A percentile compares a stretch with the other conserved stretches of the same genome.
phyloP scores from a whole-genome alignment of 2,113 vertebrate genomes.

The Hepsetus odoe region DNA sequence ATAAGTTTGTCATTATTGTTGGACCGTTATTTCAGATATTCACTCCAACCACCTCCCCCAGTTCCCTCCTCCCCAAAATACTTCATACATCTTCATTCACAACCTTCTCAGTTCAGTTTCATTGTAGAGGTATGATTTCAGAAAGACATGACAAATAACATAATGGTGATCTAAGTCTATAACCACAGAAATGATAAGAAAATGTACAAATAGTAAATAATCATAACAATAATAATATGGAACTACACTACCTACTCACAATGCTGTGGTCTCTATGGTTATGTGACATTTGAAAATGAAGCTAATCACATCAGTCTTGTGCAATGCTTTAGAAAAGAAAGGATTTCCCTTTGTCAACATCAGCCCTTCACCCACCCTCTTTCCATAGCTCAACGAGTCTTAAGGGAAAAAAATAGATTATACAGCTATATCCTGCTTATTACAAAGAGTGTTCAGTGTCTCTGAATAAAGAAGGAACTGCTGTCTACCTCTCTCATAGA shows the following conservation, averaged over 20 bases:
- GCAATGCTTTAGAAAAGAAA: slow-evolving; percentile 59
- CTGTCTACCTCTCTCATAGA: slow-evolving; percentile 29
- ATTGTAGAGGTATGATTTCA: slow-evolving; percentile 69
- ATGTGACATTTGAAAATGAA: slow-evolving; percentile 66
- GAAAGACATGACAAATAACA: slow-evolving; percentile 61
- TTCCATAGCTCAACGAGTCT: slow-evolving; percentile 21
- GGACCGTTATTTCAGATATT: slow-evolving; percentile 43
- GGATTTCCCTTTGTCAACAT: slow-evolving; percentile 59
- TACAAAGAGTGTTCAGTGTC: slow-evolving; percentile 64
- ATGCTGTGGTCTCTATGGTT: slow-evolving; percentile 73
- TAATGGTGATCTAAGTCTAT: slow-evolving; percentile 50
- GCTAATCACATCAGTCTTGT: slow-evolving; percentile 59
- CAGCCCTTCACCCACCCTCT: slow-evolving; percentile 25
- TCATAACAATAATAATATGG: slow-evolving; percentile 54
- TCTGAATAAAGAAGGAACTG: slow-evolving; percentile 57
- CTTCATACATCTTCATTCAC: slow-evolving; percentile 39
- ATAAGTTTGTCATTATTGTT: slow-evolving; percentile 24
- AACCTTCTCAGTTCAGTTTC: slow-evolving; percentile 54
- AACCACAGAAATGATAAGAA: slow-evolving; percentile 50
- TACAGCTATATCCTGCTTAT: slow-evolving; percentile 66
- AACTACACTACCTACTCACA: slow-evolving; percentile 74
- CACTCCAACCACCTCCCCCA: slow-evolving; percentile 8
- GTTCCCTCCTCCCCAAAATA: slow-evolving; percentile 13
- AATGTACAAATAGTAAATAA: slow-evolving; percentile 55
- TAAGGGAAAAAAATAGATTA: slow-evolving; percentile 46